A percentile compares a stretch with the other conserved stretches of the same genome.
These are phyloP conservation scores for Motacilla tschutschensis DNA, from an alignment of 2,113 vertebrate species.

Conservation along the genomic window DNA sequence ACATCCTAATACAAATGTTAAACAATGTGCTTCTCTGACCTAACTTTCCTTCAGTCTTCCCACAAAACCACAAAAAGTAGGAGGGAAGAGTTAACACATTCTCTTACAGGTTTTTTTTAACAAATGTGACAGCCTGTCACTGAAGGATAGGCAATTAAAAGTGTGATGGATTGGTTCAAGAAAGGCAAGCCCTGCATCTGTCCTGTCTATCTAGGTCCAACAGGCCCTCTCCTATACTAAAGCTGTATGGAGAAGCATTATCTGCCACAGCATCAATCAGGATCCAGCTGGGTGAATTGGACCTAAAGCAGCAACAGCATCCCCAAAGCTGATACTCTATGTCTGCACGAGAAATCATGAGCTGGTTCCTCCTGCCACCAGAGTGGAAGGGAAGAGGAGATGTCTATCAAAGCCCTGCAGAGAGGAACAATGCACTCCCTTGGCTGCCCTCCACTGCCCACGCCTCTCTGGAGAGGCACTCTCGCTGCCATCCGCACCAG, in stretches of 20 bases:
- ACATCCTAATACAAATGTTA: neutral
- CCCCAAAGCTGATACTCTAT: neutral
- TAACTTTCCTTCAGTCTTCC: conserved; percentile 25
- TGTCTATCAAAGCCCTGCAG: neutral
- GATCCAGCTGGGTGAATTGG: neutral
- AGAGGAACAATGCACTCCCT: neutral
- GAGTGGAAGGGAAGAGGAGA: neutral
- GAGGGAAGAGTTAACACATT: conserved; percentile 18
- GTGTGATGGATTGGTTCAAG: neutral
- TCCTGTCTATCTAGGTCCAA: neutral
- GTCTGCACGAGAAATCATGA: rapidly evolving
- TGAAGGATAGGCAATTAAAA: neutral
- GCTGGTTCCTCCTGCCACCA: neutral
- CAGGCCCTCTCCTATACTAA: neutral
- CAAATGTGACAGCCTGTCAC: neutral
- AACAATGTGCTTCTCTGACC: neutral
- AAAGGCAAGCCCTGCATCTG: neutral
- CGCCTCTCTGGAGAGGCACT: rapidly evolving
- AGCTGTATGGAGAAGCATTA: neutral
- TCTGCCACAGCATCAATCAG: neutral
- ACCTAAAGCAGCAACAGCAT: neutral
- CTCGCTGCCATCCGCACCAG: neutral
- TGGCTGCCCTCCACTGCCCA: neutral
- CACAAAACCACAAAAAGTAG: conserved; percentile 46
- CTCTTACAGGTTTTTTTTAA: neutral